Evolutionary conservation across 1,140 invertebrate genomes (phyloP).

Genomic region (Pseudobourletiella spinata): DNA sequence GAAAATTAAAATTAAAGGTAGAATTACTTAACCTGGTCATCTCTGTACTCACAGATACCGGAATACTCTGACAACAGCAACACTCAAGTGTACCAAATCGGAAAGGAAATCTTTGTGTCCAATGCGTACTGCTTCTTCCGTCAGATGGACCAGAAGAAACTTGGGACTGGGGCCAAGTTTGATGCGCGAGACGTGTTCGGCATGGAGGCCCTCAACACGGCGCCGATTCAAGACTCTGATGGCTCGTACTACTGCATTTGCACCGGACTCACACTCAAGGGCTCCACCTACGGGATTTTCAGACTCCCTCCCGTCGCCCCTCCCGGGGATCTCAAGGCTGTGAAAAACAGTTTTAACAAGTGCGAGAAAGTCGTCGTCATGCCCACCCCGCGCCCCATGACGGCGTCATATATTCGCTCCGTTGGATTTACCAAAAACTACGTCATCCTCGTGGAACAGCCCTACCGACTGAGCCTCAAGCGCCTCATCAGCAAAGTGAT

Average conservation of each 20-base stretch:
- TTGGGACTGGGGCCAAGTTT: constrained; percentile 9
- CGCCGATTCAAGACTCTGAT: constrained; percentile 7
- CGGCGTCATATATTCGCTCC: background rate
- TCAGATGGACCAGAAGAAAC: background rate
- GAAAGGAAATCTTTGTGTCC: constrained; percentile 13
- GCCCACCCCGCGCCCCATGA: background rate
- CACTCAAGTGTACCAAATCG: constrained; percentile 14
- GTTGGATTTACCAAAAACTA: constrained; percentile 12
- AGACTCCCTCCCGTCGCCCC: constrained; percentile 10
- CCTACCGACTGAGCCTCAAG: constrained; percentile 25
- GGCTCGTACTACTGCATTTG: constrained; percentile 16
- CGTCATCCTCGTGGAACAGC: constrained; percentile 23
- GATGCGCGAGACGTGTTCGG: constrained; percentile 20
- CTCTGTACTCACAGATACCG: constrained; percentile 8
- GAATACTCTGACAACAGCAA: constrained; percentile 19
- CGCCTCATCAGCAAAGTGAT: constrained; percentile 39
- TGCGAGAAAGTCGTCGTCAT: background rate
- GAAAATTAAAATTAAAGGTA: too few species aligned
- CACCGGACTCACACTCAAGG: constrained; percentile 10
- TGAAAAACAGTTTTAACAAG: constrained; percentile 1
- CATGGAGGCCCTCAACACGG: constrained; percentile 1
- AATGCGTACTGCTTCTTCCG: constrained; percentile 17
- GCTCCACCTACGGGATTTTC: constrained; percentile 17
- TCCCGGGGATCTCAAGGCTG: background rate
- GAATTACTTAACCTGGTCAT: background rate